Conservation (phyloP, 2,888 invertebrate genomes). For the Ischnus inquisitorius region DNA sequence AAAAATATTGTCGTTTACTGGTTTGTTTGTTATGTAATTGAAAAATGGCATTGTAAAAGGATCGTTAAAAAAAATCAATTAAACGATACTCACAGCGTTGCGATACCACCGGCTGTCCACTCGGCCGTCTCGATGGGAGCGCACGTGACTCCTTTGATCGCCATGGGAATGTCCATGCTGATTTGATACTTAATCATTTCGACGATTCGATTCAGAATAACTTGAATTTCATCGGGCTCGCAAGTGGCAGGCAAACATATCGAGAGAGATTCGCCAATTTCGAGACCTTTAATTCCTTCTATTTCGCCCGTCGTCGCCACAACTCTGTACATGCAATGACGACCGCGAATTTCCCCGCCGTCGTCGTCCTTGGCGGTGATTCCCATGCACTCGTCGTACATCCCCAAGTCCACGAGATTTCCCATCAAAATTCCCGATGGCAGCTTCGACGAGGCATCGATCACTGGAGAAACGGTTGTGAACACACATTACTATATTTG, state of each 20-base stretch:
- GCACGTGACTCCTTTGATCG: constrained; percentile 55
- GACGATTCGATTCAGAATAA: constrained; percentile 54
- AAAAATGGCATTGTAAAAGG: neutral
- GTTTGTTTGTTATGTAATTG: no score
- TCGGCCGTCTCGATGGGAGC: constrained; percentile 46
- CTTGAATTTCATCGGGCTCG: constrained; percentile 77
- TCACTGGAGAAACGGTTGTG: constrained; percentile 82
- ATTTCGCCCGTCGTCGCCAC: constrained; percentile 43
- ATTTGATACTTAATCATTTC: constrained; percentile 19
- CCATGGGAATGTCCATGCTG: constrained; percentile 25
- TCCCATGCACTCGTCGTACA: constrained; percentile 84
- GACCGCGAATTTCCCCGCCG: constrained; percentile 81
- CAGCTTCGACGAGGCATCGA: constrained; percentile 86
- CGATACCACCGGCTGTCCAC: constrained; percentile 69
- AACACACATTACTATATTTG: neutral
- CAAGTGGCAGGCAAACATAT: constrained; percentile 86
- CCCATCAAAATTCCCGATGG: constrained; percentile 85
- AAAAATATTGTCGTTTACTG: neutral
- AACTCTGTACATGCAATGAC: constrained; percentile 82
- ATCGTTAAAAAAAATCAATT: neutral
- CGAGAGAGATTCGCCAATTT: constrained; percentile 80
- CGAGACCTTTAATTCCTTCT: constrained; percentile 57
- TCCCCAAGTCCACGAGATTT: constrained; percentile 85
- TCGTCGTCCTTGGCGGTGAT: constrained; percentile 70
- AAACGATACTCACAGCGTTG: constrained; percentile 66